Evolutionary conservation across 2,888 invertebrate species (phyloP).

Genomic region (Petrolisthes cinctipes): DNA sequence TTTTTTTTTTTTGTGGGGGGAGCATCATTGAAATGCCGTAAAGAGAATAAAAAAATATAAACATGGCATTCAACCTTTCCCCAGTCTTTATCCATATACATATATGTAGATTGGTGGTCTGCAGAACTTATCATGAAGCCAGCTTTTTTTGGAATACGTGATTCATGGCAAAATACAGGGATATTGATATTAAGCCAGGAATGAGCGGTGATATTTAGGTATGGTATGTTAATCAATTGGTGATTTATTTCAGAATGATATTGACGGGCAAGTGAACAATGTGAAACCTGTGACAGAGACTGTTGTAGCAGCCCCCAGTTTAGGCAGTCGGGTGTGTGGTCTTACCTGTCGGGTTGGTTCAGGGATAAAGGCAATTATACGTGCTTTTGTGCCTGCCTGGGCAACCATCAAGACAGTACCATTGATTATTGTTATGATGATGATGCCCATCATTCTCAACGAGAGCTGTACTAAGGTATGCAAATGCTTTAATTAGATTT

Average conservation of each 20-base stretch:
- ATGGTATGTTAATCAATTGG: neutral
- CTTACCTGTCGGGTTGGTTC: conserved; percentile 10
- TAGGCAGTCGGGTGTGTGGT: conserved; percentile 23
- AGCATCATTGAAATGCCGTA: too few species aligned
- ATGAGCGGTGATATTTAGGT: neutral
- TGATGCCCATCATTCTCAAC: conserved; percentile 35
- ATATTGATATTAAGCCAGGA: too few species aligned
- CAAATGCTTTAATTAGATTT: too few species aligned
- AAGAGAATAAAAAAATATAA: too few species aligned
- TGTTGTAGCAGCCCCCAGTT: neutral
- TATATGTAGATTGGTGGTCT: too few species aligned
- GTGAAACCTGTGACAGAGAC: conserved; percentile 25
- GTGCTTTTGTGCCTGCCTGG: conserved; percentile 38
- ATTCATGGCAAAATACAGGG: too few species aligned
- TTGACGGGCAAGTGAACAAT: conserved; percentile 42
- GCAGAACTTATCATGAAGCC: too few species aligned
- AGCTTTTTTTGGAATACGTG: too few species aligned
- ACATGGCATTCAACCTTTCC: too few species aligned
- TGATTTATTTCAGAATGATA: conserved; percentile 12
- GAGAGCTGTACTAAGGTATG: conserved; percentile 50
- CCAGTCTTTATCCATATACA: too few species aligned
- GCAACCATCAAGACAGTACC: conserved; percentile 39
- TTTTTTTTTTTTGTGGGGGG: too few species aligned
- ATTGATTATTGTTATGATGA: conserved; percentile 10
- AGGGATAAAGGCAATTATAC: conserved; percentile 19